Base-by-base conservation (phyloP, 2,888 invertebrate genomes). In the Graphium colonna region DNA sequence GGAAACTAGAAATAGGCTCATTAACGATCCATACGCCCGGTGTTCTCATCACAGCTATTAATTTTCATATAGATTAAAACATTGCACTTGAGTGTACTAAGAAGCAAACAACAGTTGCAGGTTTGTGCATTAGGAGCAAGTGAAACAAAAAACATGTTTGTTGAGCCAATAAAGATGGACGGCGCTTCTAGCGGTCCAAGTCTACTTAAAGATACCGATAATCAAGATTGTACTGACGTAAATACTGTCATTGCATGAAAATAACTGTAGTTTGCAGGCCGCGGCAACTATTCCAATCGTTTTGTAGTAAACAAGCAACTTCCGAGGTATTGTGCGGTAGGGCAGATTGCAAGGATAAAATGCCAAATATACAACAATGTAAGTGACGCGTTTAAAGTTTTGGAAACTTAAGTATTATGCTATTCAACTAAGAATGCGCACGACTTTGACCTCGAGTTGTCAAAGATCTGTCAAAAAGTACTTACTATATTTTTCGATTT, bases 191-290 rank as follows among this genome's bases (percentile, higher is more conserved):
- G 46, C 46, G 16, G 17, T 16, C 28, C 5, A 10, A 16, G 9
- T 45, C 40, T 15, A 47, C 16, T 52, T 52, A 21, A 9, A 40
- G n/a, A 12, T 40, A 52, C 26, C 31, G 21, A 52, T 47, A 47
- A 47, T 52, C 41, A 52, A 42, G 21, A 52, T 52, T 46, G 41
- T 21, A 33, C 33, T 18, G 41, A 42, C 41, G 36, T 47, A 31
- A 52, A 42, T 36, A 47, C 52, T 52, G 42, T 52, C 52, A 45
- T 51, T 40, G 51, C 17, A 28, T 17, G 36, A 47, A 42, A 36
- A 26, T 52, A 52, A 52, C 52, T 52, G 52, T 47, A 52, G 21
- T 40, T 26, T n/a, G 16, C 26, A 16, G 15, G 15, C 17, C 1
- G 16, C 33, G 47, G 15, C 15, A 47, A 52, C 47, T 41, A 40